Base-by-base conservation (phyloP, 2,888 invertebrate genomes). In the Apamea monoglypha region DNA sequence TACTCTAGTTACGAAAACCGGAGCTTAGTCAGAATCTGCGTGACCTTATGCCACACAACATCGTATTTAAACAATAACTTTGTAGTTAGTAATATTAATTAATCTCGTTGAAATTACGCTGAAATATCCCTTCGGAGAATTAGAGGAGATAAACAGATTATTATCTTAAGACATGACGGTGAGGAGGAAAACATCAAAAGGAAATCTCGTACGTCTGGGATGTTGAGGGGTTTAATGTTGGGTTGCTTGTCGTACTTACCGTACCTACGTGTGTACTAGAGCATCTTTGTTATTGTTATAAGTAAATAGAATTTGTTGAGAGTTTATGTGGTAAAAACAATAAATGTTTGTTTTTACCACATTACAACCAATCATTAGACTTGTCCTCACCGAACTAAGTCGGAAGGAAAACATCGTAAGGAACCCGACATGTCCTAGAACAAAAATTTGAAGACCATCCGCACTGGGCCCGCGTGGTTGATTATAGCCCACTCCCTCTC, bases 141-240 rank as follows among this genome's bases (percentile, higher is more conserved):
- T 78, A 80, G 73, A 86, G 66, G 76, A 69, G 79, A 80, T 85
- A 69, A 36, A 71, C 64, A 80, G 85, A 85, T 87, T 80, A 80
- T 79, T 77, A 85, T 85, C 86, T 81, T 76, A 83, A 75, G 87
- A 74, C 69, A 32, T 69, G 69, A 72, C 29, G 74, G 74, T 69
- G 69, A 73, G 74, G 78, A 81, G 84, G 70, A 80, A 78, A 80
- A 89, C 88, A 86, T 88, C 89, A 87, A 86, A 88, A 86, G 88
- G 78, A 74, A 82, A 78, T 80, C 77, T 83, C 76, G 88, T 87
- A 44, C 78, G 78, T 78, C 86, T 71, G 3, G 47, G 71, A 80
- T 63, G 80, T 56, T 64, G 36, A 64, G 72, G 50, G 81, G 74
- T 50, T 76, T 81, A 81, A 83, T 83, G 50, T 63, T 32, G 32